Evolutionary conservation across 2,113 vertebrate species (phyloP).

Genomic region (Antigone vipio): DNA sequence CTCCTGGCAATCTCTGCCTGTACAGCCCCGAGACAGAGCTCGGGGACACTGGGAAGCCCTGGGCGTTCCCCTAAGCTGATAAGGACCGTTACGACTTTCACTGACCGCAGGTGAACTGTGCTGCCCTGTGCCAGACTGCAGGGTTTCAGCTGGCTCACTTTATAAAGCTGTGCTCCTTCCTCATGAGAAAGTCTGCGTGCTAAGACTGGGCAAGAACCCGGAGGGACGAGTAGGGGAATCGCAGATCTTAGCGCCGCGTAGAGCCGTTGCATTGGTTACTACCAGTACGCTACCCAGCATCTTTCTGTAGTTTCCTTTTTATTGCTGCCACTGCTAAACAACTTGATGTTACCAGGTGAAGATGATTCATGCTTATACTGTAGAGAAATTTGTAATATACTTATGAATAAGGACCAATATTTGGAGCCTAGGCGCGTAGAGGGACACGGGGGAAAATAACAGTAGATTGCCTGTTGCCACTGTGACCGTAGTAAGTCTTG

Average conservation of each 20-base stretch:
- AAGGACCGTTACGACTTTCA: neutral
- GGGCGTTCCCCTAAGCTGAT: neutral
- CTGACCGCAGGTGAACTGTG: neutral
- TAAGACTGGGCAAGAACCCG: neutral
- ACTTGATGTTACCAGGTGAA: slow-evolving; percentile 30
- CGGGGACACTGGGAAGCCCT: neutral
- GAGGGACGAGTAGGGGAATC: neutral
- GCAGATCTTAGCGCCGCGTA: neutral
- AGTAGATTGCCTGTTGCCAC: slow-evolving; percentile 35
- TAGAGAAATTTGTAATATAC: slow-evolving; percentile 25
- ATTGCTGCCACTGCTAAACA: slow-evolving; percentile 17
- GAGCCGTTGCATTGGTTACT: neutral
- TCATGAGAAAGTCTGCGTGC: neutral
- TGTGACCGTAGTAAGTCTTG: slow-evolving; percentile 26
- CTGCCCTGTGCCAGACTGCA: neutral
- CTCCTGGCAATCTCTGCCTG: neutral
- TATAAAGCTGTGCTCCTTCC: neutral
- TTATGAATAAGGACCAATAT: slow-evolving; percentile 28
- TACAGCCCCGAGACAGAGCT: neutral
- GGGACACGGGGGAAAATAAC: neutral
- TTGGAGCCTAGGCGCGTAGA: neutral
- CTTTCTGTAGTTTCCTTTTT: neutral
- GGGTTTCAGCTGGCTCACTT: neutral
- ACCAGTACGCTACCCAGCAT: neutral
- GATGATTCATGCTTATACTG: neutral